Base-by-base conservation (phyloP, 2,113 vertebrate species). In the Pelusios castaneus region DNA sequence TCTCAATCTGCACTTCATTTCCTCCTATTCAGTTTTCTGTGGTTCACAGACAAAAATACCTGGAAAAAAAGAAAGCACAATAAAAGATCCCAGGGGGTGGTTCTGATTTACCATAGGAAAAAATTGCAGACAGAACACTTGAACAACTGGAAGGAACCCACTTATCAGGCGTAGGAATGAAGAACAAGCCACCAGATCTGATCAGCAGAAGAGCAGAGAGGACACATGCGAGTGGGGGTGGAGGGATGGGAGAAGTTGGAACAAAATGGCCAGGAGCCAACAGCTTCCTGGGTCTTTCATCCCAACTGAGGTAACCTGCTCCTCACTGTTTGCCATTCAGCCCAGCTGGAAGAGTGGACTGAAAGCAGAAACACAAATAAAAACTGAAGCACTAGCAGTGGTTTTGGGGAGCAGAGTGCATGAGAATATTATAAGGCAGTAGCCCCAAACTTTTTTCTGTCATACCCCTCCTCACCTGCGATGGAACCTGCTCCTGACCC, bases 1-100 rank as follows among this genome's bases (percentile, higher is more conserved):
- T 97, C 95, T 93, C 95, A 96, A 94, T 95, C 96, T 97, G 96
- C 94, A 97, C 91, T 97, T 97, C 91, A 97, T 96, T 97, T 98
- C 97, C 96, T 98, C 94, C 96, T 95, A 97, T 97, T 98, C 97
- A 97, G 85, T 93, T 95, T 95, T 97, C 92, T 95, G 95, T 95
- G 94, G 95, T 97, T 97, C 95, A 94, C 84, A 94, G 95, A 97
- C 96, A 87, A 97, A 98, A 98, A 98, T 98, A 98, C 97, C 95
- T 97, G 96, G 94, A 90, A 95, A 75, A 85, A n/a, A 94, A 94
- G 91, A 93, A 94, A 76, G 86, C 95, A 97, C 95, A 96, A 96
- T 96, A 94, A 95, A 79, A 96, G 54, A 96, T 96, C 97, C 95
- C 96, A 95, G 82, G 91, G 87, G 94, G n/a, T n/a, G 81, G 51